A percentile compares a stretch with the other conserved stretches of the same genome.
phyloP scores from a whole-genome alignment of 1,140 invertebrate genomes.

The Cyclargus thomasi region DNA sequence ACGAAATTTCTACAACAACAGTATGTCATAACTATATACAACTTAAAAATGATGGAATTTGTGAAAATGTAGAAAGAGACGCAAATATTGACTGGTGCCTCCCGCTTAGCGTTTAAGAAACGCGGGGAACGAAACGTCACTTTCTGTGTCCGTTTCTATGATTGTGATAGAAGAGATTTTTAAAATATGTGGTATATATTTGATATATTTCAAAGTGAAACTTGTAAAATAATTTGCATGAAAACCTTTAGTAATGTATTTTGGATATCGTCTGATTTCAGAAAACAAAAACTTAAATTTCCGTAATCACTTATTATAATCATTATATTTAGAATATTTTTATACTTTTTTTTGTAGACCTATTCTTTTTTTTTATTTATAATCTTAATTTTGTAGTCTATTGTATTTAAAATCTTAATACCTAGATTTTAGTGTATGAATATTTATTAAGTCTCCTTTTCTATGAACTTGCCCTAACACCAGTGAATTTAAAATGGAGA shows the following conservation, averaged over 20 bases:
- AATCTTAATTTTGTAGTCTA: not conserved
- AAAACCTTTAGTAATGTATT: not conserved
- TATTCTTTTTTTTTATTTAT: too few relatives aligned
- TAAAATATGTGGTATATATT: not conserved
- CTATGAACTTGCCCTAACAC: not conserved
- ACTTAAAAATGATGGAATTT: not conserved
- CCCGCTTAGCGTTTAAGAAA: not conserved
- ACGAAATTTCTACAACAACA: not conserved
- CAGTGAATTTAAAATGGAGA: not conserved
- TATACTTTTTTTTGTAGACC: too few relatives aligned
- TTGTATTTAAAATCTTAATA: too few relatives aligned
- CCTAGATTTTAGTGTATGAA: not conserved
- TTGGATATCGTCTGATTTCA: not conserved
- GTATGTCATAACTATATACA: too few relatives aligned
- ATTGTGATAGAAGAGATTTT: conserved; percentile 3
- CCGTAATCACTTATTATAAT: not conserved
- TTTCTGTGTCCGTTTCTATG: not conserved
- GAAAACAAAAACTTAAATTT: not conserved
- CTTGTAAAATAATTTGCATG: not conserved
- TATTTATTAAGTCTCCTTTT: not conserved
- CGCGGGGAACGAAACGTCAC: not conserved
- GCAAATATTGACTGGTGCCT: not conserved
- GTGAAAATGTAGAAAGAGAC: not conserved
- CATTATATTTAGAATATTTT: too few relatives aligned
- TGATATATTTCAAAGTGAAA: not conserved